Evolutionary conservation across 2,797 vertebrate genomes (phyloP).

Genomic region (Ctenosaura bakeri): DNA sequence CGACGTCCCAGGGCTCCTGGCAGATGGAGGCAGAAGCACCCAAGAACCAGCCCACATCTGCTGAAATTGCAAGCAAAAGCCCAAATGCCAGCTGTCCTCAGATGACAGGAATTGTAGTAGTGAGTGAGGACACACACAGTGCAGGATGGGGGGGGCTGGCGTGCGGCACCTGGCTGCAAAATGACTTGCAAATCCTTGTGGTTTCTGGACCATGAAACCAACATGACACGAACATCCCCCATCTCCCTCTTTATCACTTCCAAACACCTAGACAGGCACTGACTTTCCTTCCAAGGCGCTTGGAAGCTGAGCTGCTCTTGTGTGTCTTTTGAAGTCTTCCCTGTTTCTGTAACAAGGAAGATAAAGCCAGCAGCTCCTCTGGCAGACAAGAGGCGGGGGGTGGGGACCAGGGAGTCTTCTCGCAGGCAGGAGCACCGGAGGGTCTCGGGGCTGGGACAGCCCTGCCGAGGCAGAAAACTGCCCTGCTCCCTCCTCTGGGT

Average conservation of each 20-base stretch:
- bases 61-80: too few species aligned
- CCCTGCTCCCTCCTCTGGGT: not conserved
- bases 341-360: not conserved
- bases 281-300: not conserved
- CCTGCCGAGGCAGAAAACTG: not conserved
- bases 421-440: not conserved
- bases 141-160: not conserved
- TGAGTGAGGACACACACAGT: too few species aligned
- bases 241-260: not conserved
- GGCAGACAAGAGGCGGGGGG: not conserved
- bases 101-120: not conserved
- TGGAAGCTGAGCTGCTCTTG: not conserved
- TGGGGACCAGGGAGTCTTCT: not conserved
- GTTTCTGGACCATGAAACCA: constrained; percentile 5
- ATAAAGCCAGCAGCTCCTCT: not conserved
- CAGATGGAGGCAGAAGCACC: too few species aligned
- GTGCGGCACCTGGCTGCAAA: not conserved
- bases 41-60: too few species aligned
- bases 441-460: not conserved
- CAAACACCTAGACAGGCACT: not conserved
- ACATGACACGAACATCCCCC: constrained; percentile 1
- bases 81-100: not conserved
- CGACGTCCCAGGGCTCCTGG: too few species aligned
- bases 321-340: not conserved
- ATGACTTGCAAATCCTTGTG: constrained; percentile 27